Percentiles rank a stretch among this genome's conserved stretches.
phyloP scores from a whole-genome alignment of 2,113 vertebrate species.

The Eulemur rufifrons region DNA sequence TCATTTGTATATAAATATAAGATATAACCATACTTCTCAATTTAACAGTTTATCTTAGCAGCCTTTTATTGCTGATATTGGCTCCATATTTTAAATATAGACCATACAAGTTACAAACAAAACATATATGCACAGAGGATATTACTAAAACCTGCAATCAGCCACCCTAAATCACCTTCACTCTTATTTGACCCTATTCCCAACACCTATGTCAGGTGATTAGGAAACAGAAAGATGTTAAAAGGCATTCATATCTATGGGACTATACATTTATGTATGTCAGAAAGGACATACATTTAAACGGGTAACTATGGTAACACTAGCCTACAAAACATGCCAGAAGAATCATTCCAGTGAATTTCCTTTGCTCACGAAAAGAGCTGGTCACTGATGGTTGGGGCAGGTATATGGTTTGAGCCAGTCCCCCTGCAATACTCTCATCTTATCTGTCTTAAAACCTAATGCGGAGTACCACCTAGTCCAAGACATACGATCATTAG shows the following conservation, averaged over 20 bases:
- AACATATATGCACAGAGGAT: neutral
- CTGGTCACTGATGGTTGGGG: neutral
- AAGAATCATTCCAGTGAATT: neutral
- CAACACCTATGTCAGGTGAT: neutral
- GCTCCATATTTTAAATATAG: neutral
- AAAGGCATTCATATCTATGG: neutral
- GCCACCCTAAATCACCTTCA: neutral
- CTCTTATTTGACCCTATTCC: neutral
- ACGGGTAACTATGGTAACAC: neutral
- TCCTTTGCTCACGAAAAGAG: neutral
- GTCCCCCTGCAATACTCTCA: too few relatives aligned
- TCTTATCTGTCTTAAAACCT: too few relatives aligned
- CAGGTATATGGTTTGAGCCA: neutral
- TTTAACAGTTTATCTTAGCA: neutral
- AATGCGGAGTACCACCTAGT: too few relatives aligned
- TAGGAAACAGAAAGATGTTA: neutral
- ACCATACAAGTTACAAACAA: neutral
- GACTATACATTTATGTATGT: neutral
- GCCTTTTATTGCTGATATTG: neutral
- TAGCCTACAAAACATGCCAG: neutral
- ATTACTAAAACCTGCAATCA: neutral
- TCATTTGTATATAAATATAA: neutral
- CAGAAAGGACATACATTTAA: neutral
- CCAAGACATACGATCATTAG: too few relatives aligned
- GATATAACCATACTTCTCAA: neutral